These are phyloP conservation scores for Herminia tarsipennalis DNA, from an alignment of 2,888 invertebrate genomes.

Conservation along the genomic window DNA sequence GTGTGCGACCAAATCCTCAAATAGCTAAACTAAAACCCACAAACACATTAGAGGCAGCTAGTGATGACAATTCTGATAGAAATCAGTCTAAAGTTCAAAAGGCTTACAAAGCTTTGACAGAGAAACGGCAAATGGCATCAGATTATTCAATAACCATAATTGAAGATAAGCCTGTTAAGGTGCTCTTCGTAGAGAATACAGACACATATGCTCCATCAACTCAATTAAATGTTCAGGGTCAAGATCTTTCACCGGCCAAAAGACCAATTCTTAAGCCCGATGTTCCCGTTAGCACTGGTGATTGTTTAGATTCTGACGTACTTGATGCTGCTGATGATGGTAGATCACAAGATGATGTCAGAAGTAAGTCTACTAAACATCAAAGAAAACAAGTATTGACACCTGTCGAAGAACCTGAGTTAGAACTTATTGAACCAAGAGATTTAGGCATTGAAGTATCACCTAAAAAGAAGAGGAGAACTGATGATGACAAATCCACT, in stretches of 20 bases:
- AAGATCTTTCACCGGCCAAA: constrained; percentile 68
- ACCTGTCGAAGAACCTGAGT: constrained; percentile 75
- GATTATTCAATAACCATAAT: constrained; percentile 72
- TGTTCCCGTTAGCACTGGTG: constrained; percentile 52
- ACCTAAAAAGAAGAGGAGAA: constrained; percentile 74
- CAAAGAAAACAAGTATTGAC: constrained; percentile 81
- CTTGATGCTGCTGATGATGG: constrained; percentile 57
- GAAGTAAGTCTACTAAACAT: constrained; percentile 74
- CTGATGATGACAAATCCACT: constrained; percentile 66
- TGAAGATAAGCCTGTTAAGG: constrained; percentile 81
- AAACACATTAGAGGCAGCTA: constrained; percentile 40
- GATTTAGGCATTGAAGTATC: constrained; percentile 67
- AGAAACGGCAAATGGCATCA: constrained; percentile 60
- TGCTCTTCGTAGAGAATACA: constrained; percentile 69
- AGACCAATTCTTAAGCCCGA: constrained; percentile 50
- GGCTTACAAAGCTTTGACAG: constrained; percentile 75
- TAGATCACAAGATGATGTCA: constrained; percentile 63
- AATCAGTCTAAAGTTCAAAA: constrained; percentile 74
- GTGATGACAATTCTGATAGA: constrained; percentile 61
- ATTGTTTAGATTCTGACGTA: constrained; percentile 68
- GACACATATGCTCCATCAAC: constrained; percentile 62
- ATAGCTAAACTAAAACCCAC: constrained; percentile 48
- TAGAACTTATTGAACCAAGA: constrained; percentile 76
- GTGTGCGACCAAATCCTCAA: constrained; percentile 46
- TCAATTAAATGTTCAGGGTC: constrained; percentile 69